These are phyloP conservation scores for Aix galericulata DNA, from an alignment of 2,113 vertebrate genomes.

Conservation along the genomic window DNA sequence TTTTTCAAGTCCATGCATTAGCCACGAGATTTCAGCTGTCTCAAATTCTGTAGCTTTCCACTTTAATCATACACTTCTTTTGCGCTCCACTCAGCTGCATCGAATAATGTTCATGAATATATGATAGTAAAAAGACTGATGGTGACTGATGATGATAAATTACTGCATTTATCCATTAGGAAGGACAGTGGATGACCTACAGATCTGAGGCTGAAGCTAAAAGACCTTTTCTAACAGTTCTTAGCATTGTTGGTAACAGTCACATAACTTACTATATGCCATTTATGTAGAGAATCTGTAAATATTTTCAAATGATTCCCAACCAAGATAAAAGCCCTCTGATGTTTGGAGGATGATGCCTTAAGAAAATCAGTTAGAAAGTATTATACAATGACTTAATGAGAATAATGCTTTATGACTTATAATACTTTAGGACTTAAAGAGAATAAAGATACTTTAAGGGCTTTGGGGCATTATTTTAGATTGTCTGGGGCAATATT, in stretches of 20 bases:
- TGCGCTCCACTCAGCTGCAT: slow-evolving; percentile 47
- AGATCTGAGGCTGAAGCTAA: slow-evolving; percentile 38
- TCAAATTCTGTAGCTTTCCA: slow-evolving; percentile 30
- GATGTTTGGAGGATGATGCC: background rate
- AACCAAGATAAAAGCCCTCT: slow-evolving; percentile 22
- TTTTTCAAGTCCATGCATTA: slow-evolving; percentile 14
- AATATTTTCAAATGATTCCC: background rate
- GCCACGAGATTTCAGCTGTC: background rate
- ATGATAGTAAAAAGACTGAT: slow-evolving; percentile 50
- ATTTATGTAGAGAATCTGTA: slow-evolving; percentile 9
- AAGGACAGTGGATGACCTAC: slow-evolving; percentile 66
- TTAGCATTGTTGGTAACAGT: background rate
- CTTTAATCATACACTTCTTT: slow-evolving; percentile 53
- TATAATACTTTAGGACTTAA: background rate
- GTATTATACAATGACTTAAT: slow-evolving; percentile 9
- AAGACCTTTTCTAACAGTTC: slow-evolving; percentile 54
- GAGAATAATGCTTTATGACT: too few species aligned
- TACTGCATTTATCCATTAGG: slow-evolving; percentile 67
- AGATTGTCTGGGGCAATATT: background rate
- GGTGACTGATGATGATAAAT: slow-evolving; percentile 70
- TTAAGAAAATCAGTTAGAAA: slow-evolving; percentile 31
- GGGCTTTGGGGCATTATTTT: background rate
- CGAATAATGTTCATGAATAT: slow-evolving; percentile 54
- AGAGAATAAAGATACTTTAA: slow-evolving; percentile 3
- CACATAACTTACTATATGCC: background rate